Percentiles rank a stretch among this genome's conserved stretches.
Conservation (phyloP, 2,888 invertebrate genomes). For the Microctonus brassicae region DNA sequence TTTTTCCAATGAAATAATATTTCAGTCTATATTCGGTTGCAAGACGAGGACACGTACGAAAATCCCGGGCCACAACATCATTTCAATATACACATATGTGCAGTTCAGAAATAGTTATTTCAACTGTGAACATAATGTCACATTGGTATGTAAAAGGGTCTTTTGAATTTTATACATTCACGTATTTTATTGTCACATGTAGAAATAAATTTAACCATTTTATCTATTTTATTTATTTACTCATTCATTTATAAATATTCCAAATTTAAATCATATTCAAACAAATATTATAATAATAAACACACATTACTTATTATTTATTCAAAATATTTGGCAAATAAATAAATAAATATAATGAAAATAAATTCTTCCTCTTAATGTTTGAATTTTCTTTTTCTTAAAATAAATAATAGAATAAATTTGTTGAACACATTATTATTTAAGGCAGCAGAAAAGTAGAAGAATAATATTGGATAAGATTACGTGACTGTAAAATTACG, state of each 20-base stretch:
- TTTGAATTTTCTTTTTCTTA: not conserved
- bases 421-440: not conserved
- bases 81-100: constrained; percentile 22
- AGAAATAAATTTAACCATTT: not conserved
- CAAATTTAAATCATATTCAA: too few species aligned
- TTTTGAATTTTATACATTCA: not conserved
- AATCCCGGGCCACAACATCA: constrained; percentile 26
- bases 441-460: not conserved
- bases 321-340: not conserved
- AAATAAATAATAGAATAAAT: not conserved
- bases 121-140: constrained; percentile 34
- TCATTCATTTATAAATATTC: too few species aligned
- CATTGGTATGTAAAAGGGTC: constrained; percentile 28
- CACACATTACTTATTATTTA: too few species aligned
- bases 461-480: not conserved
- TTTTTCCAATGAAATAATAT: constrained; percentile 36
- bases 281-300: too few species aligned
- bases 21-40: constrained; percentile 34
- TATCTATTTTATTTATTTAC: too few species aligned
- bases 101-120: constrained; percentile 47
- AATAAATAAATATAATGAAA: not conserved
- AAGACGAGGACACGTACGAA: constrained; percentile 23
- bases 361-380: not conserved
- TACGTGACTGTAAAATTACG: constrained; percentile 16
- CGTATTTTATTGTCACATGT: not conserved